A percentile compares a stretch with the other conserved stretches of the same genome.
Conservation (phyloP, 2,888 invertebrate genomes). For the Chymomyza amoena region DNA sequence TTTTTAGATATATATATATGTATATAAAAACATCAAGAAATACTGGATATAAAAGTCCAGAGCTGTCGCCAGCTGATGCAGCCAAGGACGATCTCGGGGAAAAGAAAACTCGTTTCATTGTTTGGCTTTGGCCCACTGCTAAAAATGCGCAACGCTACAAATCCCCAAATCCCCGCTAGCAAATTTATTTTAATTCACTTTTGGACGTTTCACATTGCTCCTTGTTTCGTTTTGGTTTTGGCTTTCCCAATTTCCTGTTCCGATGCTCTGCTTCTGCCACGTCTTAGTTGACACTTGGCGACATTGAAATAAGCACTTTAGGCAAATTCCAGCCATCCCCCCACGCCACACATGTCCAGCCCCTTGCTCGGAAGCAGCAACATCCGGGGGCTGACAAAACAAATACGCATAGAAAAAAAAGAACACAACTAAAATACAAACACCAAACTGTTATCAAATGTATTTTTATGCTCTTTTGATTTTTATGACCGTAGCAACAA, state of each 20-base stretch:
- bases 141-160: constrained; percentile 70
- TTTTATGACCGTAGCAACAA: constrained; percentile 61
- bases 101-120: constrained; percentile 11
- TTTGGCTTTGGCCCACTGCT: constrained; percentile 32
- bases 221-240: constrained; percentile 25
- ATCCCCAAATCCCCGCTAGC: constrained; percentile 72
- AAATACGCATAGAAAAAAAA: not conserved
- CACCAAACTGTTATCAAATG: constrained; percentile 61
- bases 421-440: not conserved
- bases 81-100: constrained; percentile 43
- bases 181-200: constrained; percentile 72
- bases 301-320: constrained; percentile 72
- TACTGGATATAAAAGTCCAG: not conserved
- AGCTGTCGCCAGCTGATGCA: constrained; percentile 12
- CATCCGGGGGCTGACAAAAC: constrained; percentile 1
- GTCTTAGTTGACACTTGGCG: constrained; percentile 67
- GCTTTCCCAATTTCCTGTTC: constrained; percentile 64
- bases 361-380: constrained; percentile 32
- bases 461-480: constrained; percentile 72
- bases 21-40: constrained; percentile 5
- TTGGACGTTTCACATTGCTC: constrained; percentile 54
- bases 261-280: constrained; percentile 36
- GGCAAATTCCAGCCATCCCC: constrained; percentile 52
- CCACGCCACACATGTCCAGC: not conserved
- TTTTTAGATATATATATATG: too few relatives aligned